phyloP scores from a whole-genome alignment of 2,113 vertebrate species.

The Oxyura jamaicensis region DNA sequence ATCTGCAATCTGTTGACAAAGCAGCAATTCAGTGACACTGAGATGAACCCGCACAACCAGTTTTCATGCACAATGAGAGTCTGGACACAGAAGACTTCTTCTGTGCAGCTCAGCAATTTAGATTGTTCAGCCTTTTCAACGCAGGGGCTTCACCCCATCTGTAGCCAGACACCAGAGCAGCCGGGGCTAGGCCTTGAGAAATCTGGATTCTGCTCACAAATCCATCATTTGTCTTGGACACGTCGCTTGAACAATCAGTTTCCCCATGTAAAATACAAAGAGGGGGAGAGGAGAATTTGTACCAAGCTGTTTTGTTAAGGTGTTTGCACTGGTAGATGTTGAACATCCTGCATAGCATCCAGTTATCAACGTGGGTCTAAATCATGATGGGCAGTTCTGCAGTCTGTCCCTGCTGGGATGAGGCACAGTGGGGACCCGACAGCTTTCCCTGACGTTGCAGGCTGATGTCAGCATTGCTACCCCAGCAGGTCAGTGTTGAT shows the following conservation, averaged over 20 bases:
- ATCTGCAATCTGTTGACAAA: conserved; percentile 79
- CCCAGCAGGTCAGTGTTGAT: not conserved
- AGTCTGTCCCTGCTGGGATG: not conserved
- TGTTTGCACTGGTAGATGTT: not conserved
- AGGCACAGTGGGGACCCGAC: not conserved
- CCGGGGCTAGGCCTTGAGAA: not conserved
- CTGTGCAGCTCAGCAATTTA: not conserved
- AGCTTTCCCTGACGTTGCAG: not conserved
- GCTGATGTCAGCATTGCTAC: not conserved
- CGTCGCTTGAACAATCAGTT: not conserved
- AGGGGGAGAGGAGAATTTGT: not conserved
- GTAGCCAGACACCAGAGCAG: not conserved
- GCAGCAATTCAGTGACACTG: conserved; percentile 64
- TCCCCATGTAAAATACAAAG: not conserved
- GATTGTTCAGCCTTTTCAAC: not conserved
- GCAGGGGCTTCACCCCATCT: not conserved
- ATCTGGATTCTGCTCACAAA: conserved; percentile 14
- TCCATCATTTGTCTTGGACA: not conserved
- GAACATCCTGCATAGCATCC: not conserved
- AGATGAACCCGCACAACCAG: conserved; percentile 57
- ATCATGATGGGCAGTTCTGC: not conserved
- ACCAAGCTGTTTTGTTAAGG: not conserved
- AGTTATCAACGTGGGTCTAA: not conserved
- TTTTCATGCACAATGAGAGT: conserved; percentile 41
- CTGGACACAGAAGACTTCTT: conserved; percentile 4